Evolutionary conservation across 1,140 invertebrate genomes (phyloP).

Genomic region (Paraescarpia echinospica): DNA sequence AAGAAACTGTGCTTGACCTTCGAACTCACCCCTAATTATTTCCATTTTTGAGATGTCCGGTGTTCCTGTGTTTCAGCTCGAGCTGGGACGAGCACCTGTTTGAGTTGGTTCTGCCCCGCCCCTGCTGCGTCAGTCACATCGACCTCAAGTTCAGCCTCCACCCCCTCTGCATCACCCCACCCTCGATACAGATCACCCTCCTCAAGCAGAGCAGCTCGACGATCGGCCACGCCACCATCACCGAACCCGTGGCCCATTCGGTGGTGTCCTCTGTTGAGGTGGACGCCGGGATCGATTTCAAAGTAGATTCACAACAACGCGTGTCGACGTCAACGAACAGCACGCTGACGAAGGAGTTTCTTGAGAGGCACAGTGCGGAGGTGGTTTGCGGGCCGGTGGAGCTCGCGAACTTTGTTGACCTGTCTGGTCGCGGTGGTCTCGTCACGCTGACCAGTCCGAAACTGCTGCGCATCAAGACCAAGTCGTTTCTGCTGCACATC

Average conservation of each 20-base stretch:
- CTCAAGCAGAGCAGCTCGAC: constrained; percentile 72
- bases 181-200: constrained; percentile 75
- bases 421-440: constrained; percentile 79
- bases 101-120: constrained; percentile 78
- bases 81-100: constrained; percentile 91
- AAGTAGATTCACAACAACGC: neutral
- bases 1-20: neutral
- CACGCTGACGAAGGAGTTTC: constrained; percentile 69
- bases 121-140: constrained; percentile 77
- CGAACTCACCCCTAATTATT: neutral
- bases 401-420: constrained; percentile 76
- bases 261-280: constrained; percentile 20
- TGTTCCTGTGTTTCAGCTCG: constrained; percentile 58
- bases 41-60: neutral
- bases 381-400: constrained; percentile 85
- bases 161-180: constrained; percentile 66
- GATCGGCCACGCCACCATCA: constrained; percentile 60
- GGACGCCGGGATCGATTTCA: constrained; percentile 33
- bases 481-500: constrained; percentile 81
- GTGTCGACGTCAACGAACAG: neutral
- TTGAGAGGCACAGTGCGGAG: constrained; percentile 82
- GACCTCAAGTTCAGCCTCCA: constrained; percentile 84
- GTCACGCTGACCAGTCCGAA: constrained; percentile 84
- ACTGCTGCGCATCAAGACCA: constrained; percentile 74
- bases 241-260: constrained; percentile 31